phyloP scores from a whole-genome alignment of 2,113 vertebrate genomes.

The Bostrychus sinensis region DNA sequence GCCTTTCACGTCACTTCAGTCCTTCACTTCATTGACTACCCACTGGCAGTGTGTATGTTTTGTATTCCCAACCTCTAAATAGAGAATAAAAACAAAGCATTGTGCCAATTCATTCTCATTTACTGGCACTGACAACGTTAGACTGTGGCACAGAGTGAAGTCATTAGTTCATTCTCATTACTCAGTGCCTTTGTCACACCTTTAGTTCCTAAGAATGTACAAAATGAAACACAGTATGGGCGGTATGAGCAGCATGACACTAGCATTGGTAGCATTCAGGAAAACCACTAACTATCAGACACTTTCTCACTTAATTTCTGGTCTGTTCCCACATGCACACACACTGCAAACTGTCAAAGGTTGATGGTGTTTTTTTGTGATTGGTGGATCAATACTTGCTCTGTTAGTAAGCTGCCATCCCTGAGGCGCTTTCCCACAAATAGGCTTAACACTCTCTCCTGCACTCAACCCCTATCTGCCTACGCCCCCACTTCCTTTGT shows the following conservation, averaged over 20 bases:
- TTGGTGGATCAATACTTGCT: slow-evolving; percentile 70
- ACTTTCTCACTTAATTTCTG: not conserved
- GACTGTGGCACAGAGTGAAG: slow-evolving; percentile 13
- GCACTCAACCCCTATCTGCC: slow-evolving; percentile 24
- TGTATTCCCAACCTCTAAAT: not conserved
- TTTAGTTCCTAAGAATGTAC: slow-evolving; percentile 37
- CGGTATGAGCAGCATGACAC: slow-evolving; percentile 22
- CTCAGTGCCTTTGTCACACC: slow-evolving; percentile 1
- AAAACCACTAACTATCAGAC: slow-evolving; percentile 18
- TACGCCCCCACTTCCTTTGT: slow-evolving; percentile 55
- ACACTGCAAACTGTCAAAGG: slow-evolving; percentile 41
- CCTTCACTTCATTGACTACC: too few species aligned
- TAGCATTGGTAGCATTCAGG: not conserved
- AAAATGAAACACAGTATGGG: slow-evolving; percentile 26
- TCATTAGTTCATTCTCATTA: slow-evolving; percentile 17
- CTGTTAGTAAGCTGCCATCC: slow-evolving; percentile 57
- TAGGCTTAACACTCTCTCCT: slow-evolving; percentile 60
- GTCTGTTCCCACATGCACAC: slow-evolving; percentile 8
- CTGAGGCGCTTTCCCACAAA: slow-evolving; percentile 73
- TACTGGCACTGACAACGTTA: not conserved
- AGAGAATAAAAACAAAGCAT: slow-evolving; percentile 1
- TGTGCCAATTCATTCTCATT: slow-evolving; percentile 5
- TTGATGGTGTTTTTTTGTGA: slow-evolving; percentile 45
- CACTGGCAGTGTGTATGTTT: too few species aligned
- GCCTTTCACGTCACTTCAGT: too few species aligned